Percentiles rank a stretch among this genome's conserved stretches.
Evolutionary conservation across 92 coral and sea anemone genomes (phyloP).

Genomic region (Pocillopora meandrina): DNA sequence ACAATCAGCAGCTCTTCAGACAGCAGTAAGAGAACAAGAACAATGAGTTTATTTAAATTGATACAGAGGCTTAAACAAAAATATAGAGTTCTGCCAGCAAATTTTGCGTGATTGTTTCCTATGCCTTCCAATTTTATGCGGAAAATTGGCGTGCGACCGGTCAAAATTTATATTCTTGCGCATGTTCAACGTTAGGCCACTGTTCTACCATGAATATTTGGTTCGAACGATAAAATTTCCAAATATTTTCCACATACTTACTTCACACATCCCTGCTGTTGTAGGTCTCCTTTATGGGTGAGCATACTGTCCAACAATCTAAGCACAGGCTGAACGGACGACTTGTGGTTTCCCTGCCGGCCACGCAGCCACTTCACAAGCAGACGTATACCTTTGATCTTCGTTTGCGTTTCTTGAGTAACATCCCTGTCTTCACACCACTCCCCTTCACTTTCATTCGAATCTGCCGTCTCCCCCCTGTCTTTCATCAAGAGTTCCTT

Average conservation of each 20-base stretch:
- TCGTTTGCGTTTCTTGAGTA: constrained; percentile 85
- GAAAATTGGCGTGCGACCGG: too few relatives aligned
- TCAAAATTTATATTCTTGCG: too few relatives aligned
- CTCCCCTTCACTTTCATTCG: constrained; percentile 56
- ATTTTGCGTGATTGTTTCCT: background rate
- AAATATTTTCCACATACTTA: background rate
- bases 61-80: too few relatives aligned
- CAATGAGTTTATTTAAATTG: too few relatives aligned
- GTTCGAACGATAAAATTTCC: background rate
- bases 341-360: constrained; percentile 45
- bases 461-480: constrained; percentile 56
- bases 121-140: too few relatives aligned
- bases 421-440: constrained; percentile 94
- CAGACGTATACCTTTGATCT: constrained; percentile 83
- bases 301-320: constrained; percentile 74
- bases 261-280: constrained; percentile 81
- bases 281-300: constrained; percentile 79
- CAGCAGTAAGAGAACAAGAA: background rate
- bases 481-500: constrained; percentile 92
- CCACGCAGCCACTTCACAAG: constrained; percentile 94
- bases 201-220: too few relatives aligned
- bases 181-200: too few relatives aligned
- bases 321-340: constrained; percentile 73
- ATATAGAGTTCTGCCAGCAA: background rate
- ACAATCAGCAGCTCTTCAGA: constrained; percentile 73